Base-by-base conservation (phyloP, 2,888 invertebrate species). In the Zaprionus lineosus region DNA sequence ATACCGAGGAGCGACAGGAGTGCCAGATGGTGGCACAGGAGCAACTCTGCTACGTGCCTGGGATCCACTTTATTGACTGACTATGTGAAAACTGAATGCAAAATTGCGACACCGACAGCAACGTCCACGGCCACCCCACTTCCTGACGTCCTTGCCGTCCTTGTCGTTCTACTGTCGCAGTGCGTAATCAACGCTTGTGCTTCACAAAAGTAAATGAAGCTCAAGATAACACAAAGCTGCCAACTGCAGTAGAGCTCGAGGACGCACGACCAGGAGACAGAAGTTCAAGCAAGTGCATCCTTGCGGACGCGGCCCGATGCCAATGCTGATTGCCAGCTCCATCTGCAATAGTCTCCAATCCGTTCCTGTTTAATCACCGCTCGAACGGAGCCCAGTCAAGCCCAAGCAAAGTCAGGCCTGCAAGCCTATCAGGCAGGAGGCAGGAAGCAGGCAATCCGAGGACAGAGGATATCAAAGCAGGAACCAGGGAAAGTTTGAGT, bases 191-290 rank as follows among this genome's bases (percentile, higher is more conserved):
- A 24, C 24, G 24, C 24, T 81, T 68, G 68, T 72, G 65, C 68
- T 77, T 71, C 58, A 64, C n/a, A 60, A 77, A 69, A 64, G 50
- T 68, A 78, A 68, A 76, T 81, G 71, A 76, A 68, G 64, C 76
- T 59, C 76, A 71, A 68, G 72, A 74, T 71, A 71, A 62, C 56
- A 57, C 33, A 61, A 67, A 62, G 53, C 55, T 50, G 39, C 50
- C 44, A 26, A 16, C 39, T 28, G 19, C 52, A 44, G 31, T 37
- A 51, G 52, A 39, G 40, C n/a, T 6, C 24, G n/a, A 51, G 52
- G 50, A 50, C n/a, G 24, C 24, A 24, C 4, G n/a, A n/a, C 2
- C 24, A 24, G 24, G 24, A 14, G 43, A 19, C 14, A 43, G 3
- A 2, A 39, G 14, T 14, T 8, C 34, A 36, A 12, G 41, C 12